Evolutionary conservation across 2,113 vertebrate genomes (phyloP), one percentile per base, ranked within the genome.

Genomic region (Natator depressus): DNA sequence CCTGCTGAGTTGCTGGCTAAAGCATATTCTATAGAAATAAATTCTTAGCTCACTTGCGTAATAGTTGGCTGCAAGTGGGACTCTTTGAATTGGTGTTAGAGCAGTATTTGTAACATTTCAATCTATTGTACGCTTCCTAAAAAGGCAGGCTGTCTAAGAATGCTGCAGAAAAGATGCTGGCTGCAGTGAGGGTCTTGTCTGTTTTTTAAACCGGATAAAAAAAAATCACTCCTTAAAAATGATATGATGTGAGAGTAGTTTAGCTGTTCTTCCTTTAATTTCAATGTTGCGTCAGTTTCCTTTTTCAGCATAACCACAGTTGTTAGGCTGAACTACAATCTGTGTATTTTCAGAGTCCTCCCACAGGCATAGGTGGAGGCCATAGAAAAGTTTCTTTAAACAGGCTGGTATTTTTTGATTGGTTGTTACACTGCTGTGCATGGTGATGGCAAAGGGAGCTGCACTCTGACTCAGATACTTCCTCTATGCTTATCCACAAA

Each of bases 331-430:
- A 95, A 93, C 91, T 92, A 69, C 75, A 95, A 54, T 22, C 72
- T 89, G 62, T 82, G 31, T 96, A 89, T 95, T 96, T 97, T 94
- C 84, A 87, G 89, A 95, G 9, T 87, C 79, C 17, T 91, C 87
- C 27, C 5, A 5, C 16, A 80, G 57, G 83, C 81, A 29, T 4
- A 88, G 90, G 79, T 89, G 80, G 88, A 79, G 83, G 19, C 89
- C 12, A 5, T 0, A 0, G 51, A 25, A 59, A 49, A 88, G 54
- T 50, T 84, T 88, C 55, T 84, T 57, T 62, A 92, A 69, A 55
- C 19, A 29, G 31, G 79, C 27, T 46, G 13, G 29, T 7, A 78
- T 78, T 50, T 84, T 89, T 46, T 46, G 91, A 57, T n/a, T 57
- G 38, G 87, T 85, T 65, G 84, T 29, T 81, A 25, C n/a, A 78